Conservation (phyloP, 2,113 vertebrate species). For the Diphyllodes magnificus region DNA sequence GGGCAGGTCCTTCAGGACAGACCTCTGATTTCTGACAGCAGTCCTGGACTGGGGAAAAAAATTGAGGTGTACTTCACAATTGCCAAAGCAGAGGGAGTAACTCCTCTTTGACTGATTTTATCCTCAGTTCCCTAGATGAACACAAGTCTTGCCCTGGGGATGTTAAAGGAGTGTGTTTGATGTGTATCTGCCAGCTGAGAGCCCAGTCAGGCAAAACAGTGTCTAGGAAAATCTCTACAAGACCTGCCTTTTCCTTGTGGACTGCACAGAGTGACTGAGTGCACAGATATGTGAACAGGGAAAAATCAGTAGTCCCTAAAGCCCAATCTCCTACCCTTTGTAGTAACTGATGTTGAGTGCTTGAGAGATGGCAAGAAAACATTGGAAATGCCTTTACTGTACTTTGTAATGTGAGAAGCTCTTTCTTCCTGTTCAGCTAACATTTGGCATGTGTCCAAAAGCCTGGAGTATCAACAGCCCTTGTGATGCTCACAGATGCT, state of each 20-base stretch:
- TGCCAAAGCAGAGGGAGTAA: not conserved
- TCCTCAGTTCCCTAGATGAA: not conserved
- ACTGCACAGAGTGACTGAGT: not conserved
- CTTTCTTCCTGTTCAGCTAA: not conserved
- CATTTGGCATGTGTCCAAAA: not conserved
- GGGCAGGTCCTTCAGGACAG: not conserved
- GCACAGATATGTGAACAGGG: not conserved
- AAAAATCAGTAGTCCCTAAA: not conserved
- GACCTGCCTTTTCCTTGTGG: not conserved
- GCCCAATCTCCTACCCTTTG: not conserved
- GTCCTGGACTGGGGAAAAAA: not conserved
- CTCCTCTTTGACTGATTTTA: not conserved
- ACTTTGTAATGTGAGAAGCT: constrained; percentile 19
- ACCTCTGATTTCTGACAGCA: not conserved
- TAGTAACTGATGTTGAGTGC: not conserved
- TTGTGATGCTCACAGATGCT: constrained; percentile 4
- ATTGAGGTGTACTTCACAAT: not conserved
- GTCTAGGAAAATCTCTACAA: not conserved
- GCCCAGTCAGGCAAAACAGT: not conserved
- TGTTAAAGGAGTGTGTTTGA: not conserved
- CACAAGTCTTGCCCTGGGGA: not conserved
- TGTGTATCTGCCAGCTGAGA: not conserved
- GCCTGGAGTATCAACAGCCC: not conserved
- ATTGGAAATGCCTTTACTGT: not conserved
- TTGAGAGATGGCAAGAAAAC: constrained; percentile 1